Base-by-base conservation (phyloP, 2,888 invertebrate species). In the Furcula furcula region DNA sequence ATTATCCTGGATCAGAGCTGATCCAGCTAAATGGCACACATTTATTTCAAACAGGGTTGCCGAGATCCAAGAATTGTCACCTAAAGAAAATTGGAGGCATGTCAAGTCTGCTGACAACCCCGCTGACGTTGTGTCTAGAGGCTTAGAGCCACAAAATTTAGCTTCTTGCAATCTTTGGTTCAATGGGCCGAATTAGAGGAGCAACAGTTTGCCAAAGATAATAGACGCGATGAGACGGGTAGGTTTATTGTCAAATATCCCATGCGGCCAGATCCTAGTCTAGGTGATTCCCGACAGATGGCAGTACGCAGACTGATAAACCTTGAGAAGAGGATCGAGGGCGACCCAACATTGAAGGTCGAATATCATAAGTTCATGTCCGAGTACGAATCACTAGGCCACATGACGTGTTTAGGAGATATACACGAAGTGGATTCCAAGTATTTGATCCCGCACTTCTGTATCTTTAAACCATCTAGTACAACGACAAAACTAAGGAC, bases 401-500 rank as follows among this genome's bases (percentile, higher is more conserved):
- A 40, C 25, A 40, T 40, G 36, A 26, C 18, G 7, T 14, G 11
- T 13, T 9, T 26, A 7, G 34, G 25, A 11, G n/a, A n/a, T n/a
- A n/a, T n/a, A n/a, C n/a, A n/a, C n/a, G 25, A 31, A 3, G 35
- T 21, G 9, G 16, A 21, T 29, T 26, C 29, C 1, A 35, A 32
- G 23, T 40, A 39, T 21, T 12, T 43, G 3, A 42, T 42, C 9
- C 42, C 42, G 3, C 42, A 42, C 20, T 15, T 19, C 22, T 23
- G 21, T 22, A 29, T 42, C 5, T 5, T 42, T 12, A 26, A 29
- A 9, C 35, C 39, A 1, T 12, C 31, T 2, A 44, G 44, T 29
- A 25, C 44, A 1, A 27, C 31, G 0, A 40, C 36, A 3, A 6
- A 11, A 7, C 10, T 36, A n/a, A 10, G 31, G 7, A 34, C 33